Evolutionary conservation across 2,113 vertebrate species (phyloP), one percentile per base, ranked within the genome.

Genomic region (Corythoichthys intestinalis): DNA sequence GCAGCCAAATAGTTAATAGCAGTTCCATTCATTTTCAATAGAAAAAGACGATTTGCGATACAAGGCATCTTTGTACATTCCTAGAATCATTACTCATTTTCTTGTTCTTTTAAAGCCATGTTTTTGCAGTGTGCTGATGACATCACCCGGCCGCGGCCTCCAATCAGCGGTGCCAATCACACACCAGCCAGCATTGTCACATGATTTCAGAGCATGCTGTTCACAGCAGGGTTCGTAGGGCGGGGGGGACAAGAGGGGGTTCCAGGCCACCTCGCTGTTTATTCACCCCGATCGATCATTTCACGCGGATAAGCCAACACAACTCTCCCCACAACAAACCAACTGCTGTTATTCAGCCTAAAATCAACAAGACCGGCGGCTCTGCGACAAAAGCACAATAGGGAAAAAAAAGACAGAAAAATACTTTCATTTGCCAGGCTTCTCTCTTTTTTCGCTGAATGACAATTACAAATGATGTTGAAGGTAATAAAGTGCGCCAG

Each of bases 271-370:
- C 77, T 83, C 71, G 39, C 73, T 89, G 84, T 88, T 89, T 89
- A 85, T 89, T 85, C 82, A 81, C 74, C 77, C 77, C 44, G 38
- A 90, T 88, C 83, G 79, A 90, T 87, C 44, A 49, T 58, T 86
- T 84, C 89, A 82, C 71, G 86, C 49, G 67, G 86, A 73, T 85
- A 87, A 86, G 80, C 78, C 81, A 82, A 82, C 80, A 82, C 74
- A 38, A 77, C 79, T 66, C 73, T 75, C 63, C 75, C 75, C 76
- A 49, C 77, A 80, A 85, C 84, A 81, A 85, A 83, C 79, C 83
- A 69, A 84, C 86, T 80, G 85, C 79, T 84, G 87, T 74, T 78
- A 78, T 88, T 83, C 76, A 81, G 79, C 57, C 75, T 71, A 69
- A 37, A 86, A 82, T 84, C 73, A 78, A 85, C 81, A 76, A 49